Conservation (phyloP, 37 sponge, comb jelly and placozoan genomes). For the Oopsacas minuta region DNA sequence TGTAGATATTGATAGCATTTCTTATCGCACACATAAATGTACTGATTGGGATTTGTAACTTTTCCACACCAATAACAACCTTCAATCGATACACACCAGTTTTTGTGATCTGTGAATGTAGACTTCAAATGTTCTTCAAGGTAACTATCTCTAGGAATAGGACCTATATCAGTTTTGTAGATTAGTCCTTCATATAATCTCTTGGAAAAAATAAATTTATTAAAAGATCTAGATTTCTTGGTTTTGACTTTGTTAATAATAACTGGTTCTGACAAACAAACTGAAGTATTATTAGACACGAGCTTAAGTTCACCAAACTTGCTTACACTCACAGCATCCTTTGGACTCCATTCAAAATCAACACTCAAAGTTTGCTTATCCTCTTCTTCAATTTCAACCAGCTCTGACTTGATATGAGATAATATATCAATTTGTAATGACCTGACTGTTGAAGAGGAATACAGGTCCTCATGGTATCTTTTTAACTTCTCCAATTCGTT, state of each 20-base stretch:
- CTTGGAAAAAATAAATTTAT: neutral
- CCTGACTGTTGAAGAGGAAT: neutral
- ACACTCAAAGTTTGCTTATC: neutral
- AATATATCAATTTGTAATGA: neutral
- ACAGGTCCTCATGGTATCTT: neutral
- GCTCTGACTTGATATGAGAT: neutral
- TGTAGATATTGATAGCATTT: neutral
- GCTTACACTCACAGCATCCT: neutral
- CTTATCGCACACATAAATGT: neutral
- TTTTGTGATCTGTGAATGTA: neutral
- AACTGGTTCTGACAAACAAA: neutral
- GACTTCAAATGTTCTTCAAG: neutral
- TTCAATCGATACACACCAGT: neutral
- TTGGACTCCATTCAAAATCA: neutral
- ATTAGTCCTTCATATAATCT: neutral
- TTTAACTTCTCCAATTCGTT: neutral
- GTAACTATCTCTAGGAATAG: neutral
- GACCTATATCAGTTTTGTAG: neutral
- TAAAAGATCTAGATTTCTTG: neutral
- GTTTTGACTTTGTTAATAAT: neutral
- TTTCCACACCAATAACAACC: constrained; percentile 13
- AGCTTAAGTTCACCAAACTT: neutral
- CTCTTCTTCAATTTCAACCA: neutral
- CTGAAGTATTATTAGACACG: neutral
- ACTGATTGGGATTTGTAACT: neutral